phyloP scores from a whole-genome alignment of 2,113 vertebrate genomes.

The Myocastor coypus region DNA sequence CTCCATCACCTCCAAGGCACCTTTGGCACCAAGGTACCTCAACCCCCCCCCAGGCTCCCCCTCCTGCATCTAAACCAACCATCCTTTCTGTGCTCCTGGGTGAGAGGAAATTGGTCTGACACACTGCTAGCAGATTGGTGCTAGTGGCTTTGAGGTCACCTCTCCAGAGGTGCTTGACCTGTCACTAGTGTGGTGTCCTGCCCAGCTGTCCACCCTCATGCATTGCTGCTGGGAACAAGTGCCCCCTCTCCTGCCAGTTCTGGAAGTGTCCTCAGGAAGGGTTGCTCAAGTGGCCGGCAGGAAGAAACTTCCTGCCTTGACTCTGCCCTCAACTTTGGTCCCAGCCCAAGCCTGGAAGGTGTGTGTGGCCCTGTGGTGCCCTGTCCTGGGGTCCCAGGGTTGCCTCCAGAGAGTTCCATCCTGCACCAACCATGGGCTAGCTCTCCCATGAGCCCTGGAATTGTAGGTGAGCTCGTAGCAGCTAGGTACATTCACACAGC shows the following conservation, averaged over 20 bases:
- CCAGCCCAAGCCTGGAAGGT: neutral
- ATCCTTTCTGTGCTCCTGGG: neutral
- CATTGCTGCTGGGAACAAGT: neutral
- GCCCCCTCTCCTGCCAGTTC: too few species aligned
- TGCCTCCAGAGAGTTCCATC: neutral
- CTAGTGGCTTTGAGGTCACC: neutral
- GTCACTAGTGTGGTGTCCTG: neutral
- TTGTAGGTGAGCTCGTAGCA: neutral
- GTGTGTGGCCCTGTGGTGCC: neutral
- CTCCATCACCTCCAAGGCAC: neutral
- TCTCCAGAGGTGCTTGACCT: neutral
- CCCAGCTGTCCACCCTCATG: neutral
- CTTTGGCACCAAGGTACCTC: neutral
- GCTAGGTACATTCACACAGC: neutral
- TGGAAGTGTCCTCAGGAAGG: neutral
- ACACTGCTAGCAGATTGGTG: accelerated
- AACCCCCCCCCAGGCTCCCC: neutral
- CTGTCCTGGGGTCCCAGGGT: neutral
- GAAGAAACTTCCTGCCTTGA: neutral
- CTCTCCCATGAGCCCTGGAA: neutral
- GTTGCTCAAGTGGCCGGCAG: neutral
- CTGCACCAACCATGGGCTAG: neutral
- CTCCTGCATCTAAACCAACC: neutral
- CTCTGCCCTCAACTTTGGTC: neutral
- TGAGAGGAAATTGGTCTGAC: neutral